Conservation (phyloP, 2,888 invertebrate genomes). For the Beris chalybata region DNA sequence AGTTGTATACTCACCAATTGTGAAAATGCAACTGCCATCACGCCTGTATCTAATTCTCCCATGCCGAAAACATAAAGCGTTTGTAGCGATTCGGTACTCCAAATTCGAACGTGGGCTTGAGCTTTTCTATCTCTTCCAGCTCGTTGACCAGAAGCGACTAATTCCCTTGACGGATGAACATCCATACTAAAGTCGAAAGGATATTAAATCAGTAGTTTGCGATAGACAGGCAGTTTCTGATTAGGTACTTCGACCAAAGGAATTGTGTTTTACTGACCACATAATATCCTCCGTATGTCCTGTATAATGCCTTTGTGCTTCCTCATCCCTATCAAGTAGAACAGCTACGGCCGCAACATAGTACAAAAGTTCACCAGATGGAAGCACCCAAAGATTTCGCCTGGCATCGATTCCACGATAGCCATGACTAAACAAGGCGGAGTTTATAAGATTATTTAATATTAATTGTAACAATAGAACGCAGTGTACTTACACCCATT, state of each 20-base stretch:
- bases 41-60: conserved; percentile 86
- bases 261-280: conserved; percentile 64
- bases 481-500: conserved; percentile 79
- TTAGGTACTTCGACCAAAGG: neutral
- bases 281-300: conserved; percentile 94
- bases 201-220: neutral
- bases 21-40: conserved; percentile 86
- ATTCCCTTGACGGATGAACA: conserved; percentile 82
- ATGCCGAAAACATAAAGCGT: conserved; percentile 89
- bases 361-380: conserved; percentile 90
- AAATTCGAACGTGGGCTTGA: conserved; percentile 87
- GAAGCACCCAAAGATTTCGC: conserved; percentile 88
- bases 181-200: conserved; percentile 67
- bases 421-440: conserved; percentile 68
- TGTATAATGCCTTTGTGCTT: conserved; percentile 84
- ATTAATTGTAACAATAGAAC: neutral
- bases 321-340: conserved; percentile 82
- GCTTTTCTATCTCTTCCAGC: conserved; percentile 82
- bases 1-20: conserved; percentile 66
- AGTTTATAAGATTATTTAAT: neutral
- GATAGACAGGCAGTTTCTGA: neutral
- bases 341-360: conserved; percentile 92
- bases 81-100: conserved; percentile 87
- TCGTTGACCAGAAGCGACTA: conserved; percentile 87
- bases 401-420: conserved; percentile 90